Evolutionary conservation across 2,888 invertebrate species (phyloP).

Genomic region (Xestia c-nigrum): DNA sequence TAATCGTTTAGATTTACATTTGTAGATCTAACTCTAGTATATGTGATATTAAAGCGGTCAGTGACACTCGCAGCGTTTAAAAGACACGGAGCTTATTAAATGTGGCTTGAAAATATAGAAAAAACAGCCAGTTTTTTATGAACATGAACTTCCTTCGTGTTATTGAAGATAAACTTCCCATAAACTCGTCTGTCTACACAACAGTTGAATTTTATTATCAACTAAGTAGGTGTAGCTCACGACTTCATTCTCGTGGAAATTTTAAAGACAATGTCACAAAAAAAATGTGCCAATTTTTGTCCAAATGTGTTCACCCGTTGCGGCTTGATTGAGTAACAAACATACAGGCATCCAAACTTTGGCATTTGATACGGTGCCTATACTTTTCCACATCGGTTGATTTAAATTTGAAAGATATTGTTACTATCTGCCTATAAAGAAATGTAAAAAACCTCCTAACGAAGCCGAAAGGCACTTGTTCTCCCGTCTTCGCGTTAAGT

Average conservation of each 20-base stretch:
- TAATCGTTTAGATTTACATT: conserved; percentile 3
- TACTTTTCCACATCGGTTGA: neutral
- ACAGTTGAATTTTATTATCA: neutral
- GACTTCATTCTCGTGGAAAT: too few species aligned
- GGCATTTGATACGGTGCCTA: neutral
- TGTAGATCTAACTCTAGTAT: conserved; percentile 1
- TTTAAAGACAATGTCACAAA: too few species aligned
- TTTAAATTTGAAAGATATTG: neutral
- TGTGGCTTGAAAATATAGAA: neutral
- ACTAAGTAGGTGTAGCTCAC: neutral
- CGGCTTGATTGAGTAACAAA: neutral
- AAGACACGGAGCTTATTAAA: neutral
- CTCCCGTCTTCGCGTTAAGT: too few species aligned
- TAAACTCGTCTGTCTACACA: neutral
- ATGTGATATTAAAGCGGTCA: conserved; percentile 5
- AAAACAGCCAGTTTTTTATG: neutral
- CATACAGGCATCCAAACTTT: neutral
- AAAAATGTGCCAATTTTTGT: neutral
- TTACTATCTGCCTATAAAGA: neutral
- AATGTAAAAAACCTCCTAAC: too few species aligned
- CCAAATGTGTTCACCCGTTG: neutral
- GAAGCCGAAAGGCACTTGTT: too few species aligned
- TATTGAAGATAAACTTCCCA: neutral
- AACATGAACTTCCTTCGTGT: neutral
- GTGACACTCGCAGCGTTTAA: neutral